Percentiles rank a stretch among this genome's conserved stretches.
Conservation (phyloP, 2,797 vertebrate species). For the Setipinna tenuifilis region DNA sequence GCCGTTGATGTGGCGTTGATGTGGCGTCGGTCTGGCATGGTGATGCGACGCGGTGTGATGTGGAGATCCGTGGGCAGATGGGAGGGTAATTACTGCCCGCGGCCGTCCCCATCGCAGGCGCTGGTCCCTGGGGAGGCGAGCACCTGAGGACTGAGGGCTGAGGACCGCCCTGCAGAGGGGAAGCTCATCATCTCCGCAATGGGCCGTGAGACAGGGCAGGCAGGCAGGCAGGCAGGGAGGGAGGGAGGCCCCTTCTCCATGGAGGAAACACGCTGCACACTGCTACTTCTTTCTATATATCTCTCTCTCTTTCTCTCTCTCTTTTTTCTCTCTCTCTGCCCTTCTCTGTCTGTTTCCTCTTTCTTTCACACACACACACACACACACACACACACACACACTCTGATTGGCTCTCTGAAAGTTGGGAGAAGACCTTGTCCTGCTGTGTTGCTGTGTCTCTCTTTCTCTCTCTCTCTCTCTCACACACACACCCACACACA, state of each 20-base stretch:
- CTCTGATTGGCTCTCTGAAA: no score
- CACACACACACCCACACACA: constrained; percentile 42
- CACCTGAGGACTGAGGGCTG: no score
- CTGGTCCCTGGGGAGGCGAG: constrained; percentile 46
- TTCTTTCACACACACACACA: no score
- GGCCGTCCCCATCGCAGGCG: constrained; percentile 61
- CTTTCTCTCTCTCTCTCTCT: no score
- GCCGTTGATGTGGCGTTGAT: no score
- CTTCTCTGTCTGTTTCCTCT: background rate
- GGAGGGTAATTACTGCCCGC: constrained; percentile 64
- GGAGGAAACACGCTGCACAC: no score
- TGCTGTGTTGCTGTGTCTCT: constrained; percentile 26
- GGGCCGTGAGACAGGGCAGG: constrained; percentile 37
- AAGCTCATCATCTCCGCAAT: constrained; percentile 54
- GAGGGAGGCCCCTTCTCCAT: no score
- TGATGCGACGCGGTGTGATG: no score
- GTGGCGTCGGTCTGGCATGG: no score
- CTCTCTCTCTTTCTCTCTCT: background rate
- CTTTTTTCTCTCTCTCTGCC: background rate
- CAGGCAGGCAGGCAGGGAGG: no score
- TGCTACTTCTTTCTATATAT: background rate
- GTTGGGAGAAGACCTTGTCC: constrained; percentile 39
- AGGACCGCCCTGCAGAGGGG: constrained; percentile 45
- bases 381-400: no score
- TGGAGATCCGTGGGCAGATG: constrained; percentile 61